phyloP scores from a whole-genome alignment of 2,888 invertebrate genomes.

The Rotaria macrura region DNA sequence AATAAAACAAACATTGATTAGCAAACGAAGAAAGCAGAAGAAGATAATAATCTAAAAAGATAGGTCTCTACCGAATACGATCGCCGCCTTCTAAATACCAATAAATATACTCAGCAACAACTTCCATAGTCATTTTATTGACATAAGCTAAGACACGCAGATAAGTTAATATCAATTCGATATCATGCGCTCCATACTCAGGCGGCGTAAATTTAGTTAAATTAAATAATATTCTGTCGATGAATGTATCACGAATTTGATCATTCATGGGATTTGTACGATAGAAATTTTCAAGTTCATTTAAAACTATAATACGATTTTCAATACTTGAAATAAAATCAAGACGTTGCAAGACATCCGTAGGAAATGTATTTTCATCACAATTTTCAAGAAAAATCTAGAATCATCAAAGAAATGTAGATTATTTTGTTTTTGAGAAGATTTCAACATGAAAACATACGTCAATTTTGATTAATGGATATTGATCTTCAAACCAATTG shows the following conservation, averaged over 20 bases:
- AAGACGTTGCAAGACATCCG: background rate
- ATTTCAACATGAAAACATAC: background rate
- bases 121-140: background rate
- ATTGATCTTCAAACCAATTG: constrained; percentile 6
- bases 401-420: background rate
- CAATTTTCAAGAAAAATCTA: background rate
- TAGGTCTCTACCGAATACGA: background rate
- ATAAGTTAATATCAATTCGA: background rate
- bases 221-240: background rate
- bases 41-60: background rate
- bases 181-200: background rate
- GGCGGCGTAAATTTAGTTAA: background rate
- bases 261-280: background rate
- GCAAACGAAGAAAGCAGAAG: background rate
- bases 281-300: background rate
- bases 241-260: background rate
- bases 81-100: constrained; percentile 8
- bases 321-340: background rate
- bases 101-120: background rate
- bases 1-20: background rate
- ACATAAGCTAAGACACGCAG: background rate
- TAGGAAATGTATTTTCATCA: background rate
- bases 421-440: no score
- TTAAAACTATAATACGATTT: background rate
- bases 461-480: background rate